Evolutionary conservation across 2,888 invertebrate genomes (phyloP).

Genomic region (Sinotaia quadrata): DNA sequence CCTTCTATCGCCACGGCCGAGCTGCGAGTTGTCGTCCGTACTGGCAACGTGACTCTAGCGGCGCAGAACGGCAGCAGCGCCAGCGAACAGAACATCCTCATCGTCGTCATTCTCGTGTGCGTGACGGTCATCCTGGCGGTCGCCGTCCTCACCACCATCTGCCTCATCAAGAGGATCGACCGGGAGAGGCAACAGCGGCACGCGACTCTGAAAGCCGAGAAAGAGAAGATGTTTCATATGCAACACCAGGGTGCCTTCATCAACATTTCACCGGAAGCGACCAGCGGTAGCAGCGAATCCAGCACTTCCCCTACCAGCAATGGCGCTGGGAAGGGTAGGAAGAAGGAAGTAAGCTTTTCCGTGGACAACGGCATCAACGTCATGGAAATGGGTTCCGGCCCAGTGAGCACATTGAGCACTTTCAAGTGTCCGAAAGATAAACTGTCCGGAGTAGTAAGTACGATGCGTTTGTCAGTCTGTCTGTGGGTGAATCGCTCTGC

Average conservation of each 20-base stretch:
- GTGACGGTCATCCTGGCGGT: conserved; percentile 55
- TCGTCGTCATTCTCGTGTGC: conserved; percentile 55
- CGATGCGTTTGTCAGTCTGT: too few relatives aligned
- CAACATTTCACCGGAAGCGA: conserved; percentile 29
- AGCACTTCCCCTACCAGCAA: conserved; percentile 23
- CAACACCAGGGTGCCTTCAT: conserved; percentile 27
- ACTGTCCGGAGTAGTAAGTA: conserved; percentile 21
- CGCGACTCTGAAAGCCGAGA: conserved; percentile 29
- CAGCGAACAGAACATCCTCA: conserved; percentile 51
- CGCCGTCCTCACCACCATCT: conserved; percentile 54
- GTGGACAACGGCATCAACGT: conserved; percentile 44
- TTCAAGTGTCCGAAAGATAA: conserved; percentile 28
- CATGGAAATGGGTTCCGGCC: conserved; percentile 32
- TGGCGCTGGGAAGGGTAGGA: conserved; percentile 48
- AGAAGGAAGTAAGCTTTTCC: conserved; percentile 63
- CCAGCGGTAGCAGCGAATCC: conserved; percentile 25
- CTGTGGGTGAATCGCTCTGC: too few relatives aligned
- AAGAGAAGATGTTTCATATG: conserved; percentile 43
- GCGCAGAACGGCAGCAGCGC: conserved; percentile 20
- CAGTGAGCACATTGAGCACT: conserved; percentile 34
- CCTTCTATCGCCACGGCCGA: conserved; percentile 48
- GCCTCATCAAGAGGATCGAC: conserved; percentile 51
- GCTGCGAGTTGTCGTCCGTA: conserved; percentile 44
- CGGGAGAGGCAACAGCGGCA: conserved; percentile 38
- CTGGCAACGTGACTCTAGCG: conserved; percentile 47